Evolutionary conservation across 2,113 vertebrate genomes (phyloP), one percentile per base, ranked within the genome.

Genomic region (Microcebus tavaratra): DNA sequence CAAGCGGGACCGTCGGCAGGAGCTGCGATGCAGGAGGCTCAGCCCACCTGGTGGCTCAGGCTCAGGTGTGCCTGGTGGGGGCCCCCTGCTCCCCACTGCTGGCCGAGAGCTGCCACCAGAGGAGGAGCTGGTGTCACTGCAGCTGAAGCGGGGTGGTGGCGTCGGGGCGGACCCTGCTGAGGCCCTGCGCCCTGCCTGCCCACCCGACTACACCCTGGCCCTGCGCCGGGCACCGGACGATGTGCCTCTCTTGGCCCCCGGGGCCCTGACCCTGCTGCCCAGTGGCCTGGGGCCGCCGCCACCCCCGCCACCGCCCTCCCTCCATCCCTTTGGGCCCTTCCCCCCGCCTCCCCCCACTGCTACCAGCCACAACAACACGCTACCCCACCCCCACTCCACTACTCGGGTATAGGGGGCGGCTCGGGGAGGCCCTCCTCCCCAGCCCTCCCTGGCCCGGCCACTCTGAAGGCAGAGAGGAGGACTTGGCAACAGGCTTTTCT

Each of bases 211-310:
- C 98, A 99, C 99, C 2, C 98, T 99, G 98, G 99, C 99, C 0
- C 98, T 99, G 92, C 99, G 99, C 80, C 98, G 99, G 15, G 99
- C 99, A 3, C 99, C 99, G 0, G 99, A 99, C 93, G 99, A 99
- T 72, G 99, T 99, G 89, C 99, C 99, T 8, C 98, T 99, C 78
- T 98, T 99, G 95, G 99, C 99, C 27, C 99, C 99, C 1, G 99
- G 99, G 97, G 99, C 99, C 98, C 99, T 99, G 97, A 99, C 99
- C 98, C 99, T 99, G 99, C 99, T 99, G 97, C 99, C 99, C 95
- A 99, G 99, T 96, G 98, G 99, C 98, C 99, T 99, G 98, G 99
- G 99, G 97, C 99, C 99, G 3, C 99, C 18, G 79, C 99, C 97
- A 93, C 99, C 99, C 76, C 99, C 99, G 0, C 99, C 18, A 50